phyloP scores from a whole-genome alignment of 2,113 vertebrate species.

The Regulus satrapa region DNA sequence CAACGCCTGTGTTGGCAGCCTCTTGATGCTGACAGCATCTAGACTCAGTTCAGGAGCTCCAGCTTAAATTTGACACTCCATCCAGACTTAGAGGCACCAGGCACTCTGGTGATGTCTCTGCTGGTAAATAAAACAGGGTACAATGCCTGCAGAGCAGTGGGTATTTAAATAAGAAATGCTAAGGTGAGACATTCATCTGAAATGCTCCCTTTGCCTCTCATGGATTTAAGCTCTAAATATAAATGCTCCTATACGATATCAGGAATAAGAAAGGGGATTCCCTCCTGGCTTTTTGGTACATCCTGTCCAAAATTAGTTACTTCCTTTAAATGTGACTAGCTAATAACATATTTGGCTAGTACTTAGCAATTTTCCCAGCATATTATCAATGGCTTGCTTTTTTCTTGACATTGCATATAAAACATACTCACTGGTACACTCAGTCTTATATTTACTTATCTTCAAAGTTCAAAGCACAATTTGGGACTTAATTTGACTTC shows the following conservation, averaged over 20 bases:
- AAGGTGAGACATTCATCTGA: background rate
- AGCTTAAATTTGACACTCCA: background rate
- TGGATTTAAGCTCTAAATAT: background rate
- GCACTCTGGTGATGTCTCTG: background rate
- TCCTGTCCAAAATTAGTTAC: background rate
- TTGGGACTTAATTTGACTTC: background rate
- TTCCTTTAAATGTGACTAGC: background rate
- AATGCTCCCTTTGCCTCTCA: background rate
- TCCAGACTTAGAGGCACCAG: conserved; percentile 25
- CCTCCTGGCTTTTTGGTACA: background rate
- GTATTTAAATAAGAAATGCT: background rate
- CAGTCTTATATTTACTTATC: background rate
- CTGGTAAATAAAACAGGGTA: conserved; percentile 1
- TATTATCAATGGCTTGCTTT: background rate
- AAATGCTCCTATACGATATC: background rate
- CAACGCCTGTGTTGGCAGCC: background rate
- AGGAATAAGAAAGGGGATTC: background rate
- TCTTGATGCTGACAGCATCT: background rate
- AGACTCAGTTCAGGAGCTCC: background rate
- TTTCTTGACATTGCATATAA: background rate
- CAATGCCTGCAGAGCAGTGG: background rate
- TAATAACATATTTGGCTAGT: background rate
- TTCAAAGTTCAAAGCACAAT: background rate
- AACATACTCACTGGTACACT: background rate
- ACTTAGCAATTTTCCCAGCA: background rate